A percentile compares a stretch with the other conserved stretches of the same genome.
Conservation (phyloP, 2,797 vertebrate genomes). For the Botia kubotai region DNA sequence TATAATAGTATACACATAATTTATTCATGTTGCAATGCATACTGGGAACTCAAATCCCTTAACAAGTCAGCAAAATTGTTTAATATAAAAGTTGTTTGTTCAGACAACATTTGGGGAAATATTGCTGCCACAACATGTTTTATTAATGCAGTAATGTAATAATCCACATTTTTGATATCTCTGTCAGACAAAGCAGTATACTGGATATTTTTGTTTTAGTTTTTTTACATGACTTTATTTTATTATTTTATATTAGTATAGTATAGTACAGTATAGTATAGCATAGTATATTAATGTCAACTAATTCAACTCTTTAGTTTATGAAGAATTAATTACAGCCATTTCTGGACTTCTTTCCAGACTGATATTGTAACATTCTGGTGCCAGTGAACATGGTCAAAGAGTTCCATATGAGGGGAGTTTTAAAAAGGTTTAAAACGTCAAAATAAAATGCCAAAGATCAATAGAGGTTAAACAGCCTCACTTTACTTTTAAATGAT, state of each 20-base stretch:
- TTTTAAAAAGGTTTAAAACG: slow-evolving; percentile 5
- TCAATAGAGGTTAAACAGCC: neutral
- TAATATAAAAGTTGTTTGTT: neutral
- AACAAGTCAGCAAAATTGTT: neutral
- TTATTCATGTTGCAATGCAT: neutral
- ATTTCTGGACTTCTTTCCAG: too few relatives aligned
- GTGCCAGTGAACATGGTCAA: neutral
- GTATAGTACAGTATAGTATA: too few relatives aligned
- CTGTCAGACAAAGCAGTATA: neutral
- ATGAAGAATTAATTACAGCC: too few relatives aligned
- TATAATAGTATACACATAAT: neutral
- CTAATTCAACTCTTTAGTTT: too few relatives aligned
- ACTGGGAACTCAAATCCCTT: neutral
- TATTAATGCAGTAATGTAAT: neutral
- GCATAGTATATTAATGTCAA: too few relatives aligned
- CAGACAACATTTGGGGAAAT: neutral
- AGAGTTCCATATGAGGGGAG: neutral
- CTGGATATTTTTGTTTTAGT: neutral
- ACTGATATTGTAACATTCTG: neutral
- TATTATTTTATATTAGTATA: too few relatives aligned
- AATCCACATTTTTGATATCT: neutral
- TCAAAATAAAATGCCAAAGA: neutral
- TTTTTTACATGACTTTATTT: too few relatives aligned
- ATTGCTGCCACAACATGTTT: neutral
- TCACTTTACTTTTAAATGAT: neutral